Evolutionary conservation across 2,888 invertebrate species (phyloP), one percentile per base, ranked within the genome.

Genomic region (Chorisops tibialis): DNA sequence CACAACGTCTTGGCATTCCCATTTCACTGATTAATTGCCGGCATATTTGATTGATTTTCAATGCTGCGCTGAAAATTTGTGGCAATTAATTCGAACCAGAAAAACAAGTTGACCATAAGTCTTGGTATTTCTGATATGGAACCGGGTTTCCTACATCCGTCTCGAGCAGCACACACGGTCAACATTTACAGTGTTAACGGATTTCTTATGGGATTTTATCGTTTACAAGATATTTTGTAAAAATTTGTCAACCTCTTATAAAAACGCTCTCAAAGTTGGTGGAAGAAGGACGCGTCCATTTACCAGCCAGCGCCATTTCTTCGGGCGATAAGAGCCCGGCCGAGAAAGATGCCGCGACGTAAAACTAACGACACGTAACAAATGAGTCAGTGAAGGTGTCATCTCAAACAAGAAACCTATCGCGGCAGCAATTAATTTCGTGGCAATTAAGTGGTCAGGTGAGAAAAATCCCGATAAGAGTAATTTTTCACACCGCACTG

Each of bases 391-490:
- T 50, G 24, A 37, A 50, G 50, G 35, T 50, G 50, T 14, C 52
- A 35, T 4, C 9, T 47, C 30, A 49, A 59, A 59, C 52, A 58
- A 61, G 64, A 41, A 43, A 50, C 59, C 24, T 61, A 64, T 64
- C 64, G 30, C 56, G 39, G 19, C 14, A 22, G 64, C 61, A 61
- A 64, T 64, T 61, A 64, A 64, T 64, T 64, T 52, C 45, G 38
- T 52, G 47, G 41, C 61, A 61, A 64, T 64, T 64, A 64, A 61
- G 61, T 61, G 64, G 61, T 64, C 64, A 59, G 50, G 37, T 41
- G 61, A 47, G 48, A 59, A 52, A 30, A 16, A 30, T 12, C 14
- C 43, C 45, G 61, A 58, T 61, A 59, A 63, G 39, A 37, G 41
- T 38, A 64, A 64, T 64, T 64, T 64, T 51, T 64, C 61, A 59